Evolutionary conservation across 1,140 invertebrate genomes (phyloP).

Genomic region (Drosophila willistoni): DNA sequence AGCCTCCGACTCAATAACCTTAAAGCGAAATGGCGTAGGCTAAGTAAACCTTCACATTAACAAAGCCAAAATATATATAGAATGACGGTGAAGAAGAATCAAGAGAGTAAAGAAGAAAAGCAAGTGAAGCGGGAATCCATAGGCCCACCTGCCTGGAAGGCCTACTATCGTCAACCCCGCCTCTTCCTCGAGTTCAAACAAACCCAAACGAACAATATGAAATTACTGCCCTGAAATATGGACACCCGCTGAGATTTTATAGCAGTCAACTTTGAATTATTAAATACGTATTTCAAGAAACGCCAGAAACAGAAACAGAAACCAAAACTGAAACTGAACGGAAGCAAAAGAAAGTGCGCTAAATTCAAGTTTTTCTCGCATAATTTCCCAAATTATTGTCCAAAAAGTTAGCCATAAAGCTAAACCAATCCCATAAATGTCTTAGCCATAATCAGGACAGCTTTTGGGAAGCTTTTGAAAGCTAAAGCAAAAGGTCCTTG

Average conservation of each 20-base stretch:
- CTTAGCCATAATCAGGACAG: constrained; percentile 40
- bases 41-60: constrained; percentile 77
- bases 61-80: constrained; percentile 43
- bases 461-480: constrained; percentile 32
- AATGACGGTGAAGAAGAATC: constrained; percentile 5
- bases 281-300: constrained; percentile 73
- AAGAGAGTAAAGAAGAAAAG: neutral
- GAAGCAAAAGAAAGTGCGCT: constrained; percentile 29
- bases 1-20: constrained; percentile 70
- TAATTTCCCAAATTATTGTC: constrained; percentile 2
- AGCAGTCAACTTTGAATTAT: constrained; percentile 80
- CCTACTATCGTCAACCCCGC: constrained; percentile 24
- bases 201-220: constrained; percentile 64
- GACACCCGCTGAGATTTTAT: constrained; percentile 78
- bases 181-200: constrained; percentile 18
- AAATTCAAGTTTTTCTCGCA: constrained; percentile 30
- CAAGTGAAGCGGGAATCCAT: constrained; percentile 39
- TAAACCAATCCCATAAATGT: constrained; percentile 35
- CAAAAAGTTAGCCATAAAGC: neutral
- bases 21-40: constrained; percentile 64
- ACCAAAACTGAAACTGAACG: neutral
- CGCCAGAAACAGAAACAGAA: constrained; percentile 64
- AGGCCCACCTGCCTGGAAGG: constrained; percentile 54
- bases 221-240: constrained; percentile 74
- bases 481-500: constrained; percentile 5